Percentiles rank a stretch among this genome's conserved stretches.
phyloP scores from a whole-genome alignment of 2,113 vertebrate genomes.

The Xiphophorus maculatus region DNA sequence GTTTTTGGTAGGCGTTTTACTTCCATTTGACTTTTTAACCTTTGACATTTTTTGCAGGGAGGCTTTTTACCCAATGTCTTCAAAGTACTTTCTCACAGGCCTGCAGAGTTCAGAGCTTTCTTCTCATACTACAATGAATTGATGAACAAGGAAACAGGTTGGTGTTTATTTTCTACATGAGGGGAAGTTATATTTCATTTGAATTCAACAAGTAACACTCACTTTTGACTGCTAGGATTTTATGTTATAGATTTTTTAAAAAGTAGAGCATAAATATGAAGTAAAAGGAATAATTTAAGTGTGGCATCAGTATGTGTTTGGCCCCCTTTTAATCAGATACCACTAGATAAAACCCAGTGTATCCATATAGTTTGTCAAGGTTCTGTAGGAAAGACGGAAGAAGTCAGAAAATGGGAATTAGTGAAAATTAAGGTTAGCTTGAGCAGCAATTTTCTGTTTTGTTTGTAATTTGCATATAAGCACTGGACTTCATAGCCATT shows the following conservation, averaged over 20 bases:
- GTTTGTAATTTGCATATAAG: not conserved
- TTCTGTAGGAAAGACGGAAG: too few relatives aligned
- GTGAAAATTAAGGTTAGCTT: too few relatives aligned
- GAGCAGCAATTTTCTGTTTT: not conserved
- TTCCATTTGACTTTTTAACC: not conserved
- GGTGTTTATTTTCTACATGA: constrained; percentile 13
- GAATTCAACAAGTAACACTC: too few relatives aligned
- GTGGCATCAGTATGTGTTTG: too few relatives aligned
- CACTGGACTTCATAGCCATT: not conserved
- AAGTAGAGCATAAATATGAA: too few relatives aligned
- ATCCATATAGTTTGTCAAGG: not conserved
- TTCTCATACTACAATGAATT: constrained; percentile 86
- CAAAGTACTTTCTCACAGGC: constrained; percentile 81
- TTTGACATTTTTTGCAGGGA: constrained; percentile 56
- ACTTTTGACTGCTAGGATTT: not conserved
- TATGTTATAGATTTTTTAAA: too few relatives aligned
- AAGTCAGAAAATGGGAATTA: too few relatives aligned
- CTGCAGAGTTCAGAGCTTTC: constrained; percentile 87
- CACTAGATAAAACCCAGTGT: not conserved
- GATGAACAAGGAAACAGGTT: constrained; percentile 90
- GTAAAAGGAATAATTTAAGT: too few relatives aligned
- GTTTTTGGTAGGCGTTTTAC: not conserved
- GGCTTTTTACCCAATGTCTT: constrained; percentile 88
- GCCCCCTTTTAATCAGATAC: too few relatives aligned
- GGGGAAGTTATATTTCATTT: not conserved